Evolutionary conservation across 2,113 vertebrate genomes (phyloP), one percentile per base, ranked within the genome.

Genomic region (Oryzias curvinotus): DNA sequence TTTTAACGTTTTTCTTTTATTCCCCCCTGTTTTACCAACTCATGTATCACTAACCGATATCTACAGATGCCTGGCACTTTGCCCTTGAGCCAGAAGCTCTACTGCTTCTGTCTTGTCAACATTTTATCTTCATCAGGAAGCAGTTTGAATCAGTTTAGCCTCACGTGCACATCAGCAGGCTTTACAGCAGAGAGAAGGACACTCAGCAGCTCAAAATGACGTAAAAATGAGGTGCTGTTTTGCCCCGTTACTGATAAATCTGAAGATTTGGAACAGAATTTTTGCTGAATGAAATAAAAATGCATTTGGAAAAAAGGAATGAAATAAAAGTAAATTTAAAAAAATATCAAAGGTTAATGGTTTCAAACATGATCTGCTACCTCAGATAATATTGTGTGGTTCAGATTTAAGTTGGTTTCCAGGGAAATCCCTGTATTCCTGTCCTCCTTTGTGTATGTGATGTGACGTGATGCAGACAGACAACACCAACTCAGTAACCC

Each of bases 381-480:
- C 26, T 28, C 26, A 28, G 26, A 28, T 5, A 28, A 36, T 12
- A 36, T 36, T 36, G 10, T 36, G 41, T 47, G n/a, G 26, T 62
- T 8, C 14, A 7, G 26, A 45, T 36, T 5, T 52, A 17, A 43
- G 23, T 1, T 5, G 7, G 4, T 5, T 43, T 47, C 57, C 14
- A 14, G n/a, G n/a, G 42, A 51, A 41, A 7, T 18, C 5, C 16
- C 48, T 47, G 6, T 56, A 28, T 10, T 65, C 23, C 10, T 13
- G 43, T 19, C 23, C 1, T 12, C 28, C 30, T 52, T 57, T 62
- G 16, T 21, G 21, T 62, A 58, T 57, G 19, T 73, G 78, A 76
- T 62, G 18, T 63, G 78, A 76, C 59, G 18, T 63, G 26, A 73
- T 59, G 25, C 12, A 1, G 15, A 53, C 7, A 62, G 75, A 75